Conservation (phyloP, 1,140 invertebrate species). For the Cyclargus thomasi region DNA sequence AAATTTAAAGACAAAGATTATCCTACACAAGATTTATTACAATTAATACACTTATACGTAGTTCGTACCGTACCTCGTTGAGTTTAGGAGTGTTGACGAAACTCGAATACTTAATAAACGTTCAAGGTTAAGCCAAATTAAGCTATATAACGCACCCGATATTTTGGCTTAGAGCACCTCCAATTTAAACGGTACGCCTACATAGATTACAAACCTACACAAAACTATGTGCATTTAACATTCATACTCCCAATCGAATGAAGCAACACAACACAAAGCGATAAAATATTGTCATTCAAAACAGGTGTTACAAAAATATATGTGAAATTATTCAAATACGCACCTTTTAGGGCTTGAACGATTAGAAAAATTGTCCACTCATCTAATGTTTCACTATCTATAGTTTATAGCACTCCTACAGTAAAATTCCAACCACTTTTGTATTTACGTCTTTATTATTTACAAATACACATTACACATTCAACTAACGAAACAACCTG, state of each 20-base stretch:
- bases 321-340: constrained; percentile 29
- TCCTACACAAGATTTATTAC: neutral
- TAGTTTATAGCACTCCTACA: constrained; percentile 25
- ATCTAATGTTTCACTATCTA: constrained; percentile 52
- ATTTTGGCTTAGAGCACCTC: neutral
- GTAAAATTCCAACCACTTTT: constrained; percentile 9
- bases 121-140: constrained; percentile 21
- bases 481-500: constrained; percentile 47
- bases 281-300: constrained; percentile 7
- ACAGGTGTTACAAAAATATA: constrained; percentile 29
- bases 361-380: constrained; percentile 23
- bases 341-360: constrained; percentile 38
- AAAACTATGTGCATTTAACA: neutral
- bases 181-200: neutral
- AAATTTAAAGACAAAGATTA: neutral
- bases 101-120: constrained; percentile 12
- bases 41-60: neutral
- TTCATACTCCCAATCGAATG: neutral
- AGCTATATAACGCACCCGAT: neutral
- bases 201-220: neutral
- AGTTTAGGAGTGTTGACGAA: constrained; percentile 10
- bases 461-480: constrained; percentile 61
- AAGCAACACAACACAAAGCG: neutral
- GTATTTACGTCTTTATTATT: constrained; percentile 42
- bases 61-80: neutral